Evolutionary conservation across 1,140 invertebrate species (phyloP).

Genomic region (Venturia canescens): DNA sequence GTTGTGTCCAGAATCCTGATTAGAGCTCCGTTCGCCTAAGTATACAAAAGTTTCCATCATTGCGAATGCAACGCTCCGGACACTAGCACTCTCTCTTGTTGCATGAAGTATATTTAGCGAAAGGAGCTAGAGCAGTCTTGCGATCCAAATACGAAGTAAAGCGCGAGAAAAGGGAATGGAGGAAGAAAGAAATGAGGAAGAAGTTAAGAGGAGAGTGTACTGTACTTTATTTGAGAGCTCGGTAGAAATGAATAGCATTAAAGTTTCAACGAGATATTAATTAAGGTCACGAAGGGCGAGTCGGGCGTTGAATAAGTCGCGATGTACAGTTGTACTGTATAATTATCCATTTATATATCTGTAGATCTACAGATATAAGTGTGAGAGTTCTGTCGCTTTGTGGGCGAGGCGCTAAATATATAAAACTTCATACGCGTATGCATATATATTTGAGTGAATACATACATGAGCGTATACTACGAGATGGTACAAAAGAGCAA

Average conservation of each 20-base stretch:
- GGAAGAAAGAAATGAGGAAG: conserved; percentile 1
- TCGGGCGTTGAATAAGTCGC: conserved; percentile 42
- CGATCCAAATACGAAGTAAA: conserved; percentile 25
- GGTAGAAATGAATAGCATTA: conserved; percentile 40
- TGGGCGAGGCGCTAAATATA: conserved; percentile 20
- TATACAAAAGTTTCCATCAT: neutral
- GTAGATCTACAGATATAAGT: neutral
- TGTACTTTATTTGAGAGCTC: conserved; percentile 41
- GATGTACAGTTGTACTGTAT: conserved; percentile 7
- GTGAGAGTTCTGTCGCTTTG: neutral
- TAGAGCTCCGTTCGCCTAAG: neutral
- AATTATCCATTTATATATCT: neutral
- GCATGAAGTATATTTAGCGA: neutral
- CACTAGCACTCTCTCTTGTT: too few relatives aligned
- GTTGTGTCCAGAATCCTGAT: neutral
- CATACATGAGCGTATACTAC: neutral
- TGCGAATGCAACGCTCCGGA: too few relatives aligned
- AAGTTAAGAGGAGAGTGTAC: conserved; percentile 23
- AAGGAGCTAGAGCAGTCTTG: neutral
- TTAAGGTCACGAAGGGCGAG: conserved; percentile 42
- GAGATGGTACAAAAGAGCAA: conserved; percentile 29
- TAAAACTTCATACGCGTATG: neutral
- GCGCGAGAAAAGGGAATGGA: neutral
- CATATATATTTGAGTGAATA: neutral
- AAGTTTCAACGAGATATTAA: conserved; percentile 48